phyloP scores from a whole-genome alignment of 2,113 vertebrate species.

The Brevimyrus niger region DNA sequence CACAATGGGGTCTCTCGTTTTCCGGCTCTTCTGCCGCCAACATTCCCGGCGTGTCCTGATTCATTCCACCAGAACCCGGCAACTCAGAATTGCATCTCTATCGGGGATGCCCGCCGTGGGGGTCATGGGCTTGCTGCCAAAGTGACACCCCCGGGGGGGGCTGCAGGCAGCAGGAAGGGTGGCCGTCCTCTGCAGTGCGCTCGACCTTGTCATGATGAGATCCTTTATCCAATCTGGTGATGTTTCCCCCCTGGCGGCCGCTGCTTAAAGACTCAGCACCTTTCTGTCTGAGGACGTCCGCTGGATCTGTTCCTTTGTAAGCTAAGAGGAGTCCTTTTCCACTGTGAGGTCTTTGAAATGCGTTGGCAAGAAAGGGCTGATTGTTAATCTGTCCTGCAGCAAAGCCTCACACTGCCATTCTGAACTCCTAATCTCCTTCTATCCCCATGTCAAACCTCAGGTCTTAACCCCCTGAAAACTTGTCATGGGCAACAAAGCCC shows the following conservation, averaged over 20 bases:
- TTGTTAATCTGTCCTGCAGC: neutral
- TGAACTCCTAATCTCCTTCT: neutral
- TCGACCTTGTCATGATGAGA: neutral
- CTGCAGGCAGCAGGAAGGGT: neutral
- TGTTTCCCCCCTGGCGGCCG: neutral
- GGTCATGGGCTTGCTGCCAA: neutral
- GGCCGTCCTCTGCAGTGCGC: neutral
- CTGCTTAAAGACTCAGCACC: neutral
- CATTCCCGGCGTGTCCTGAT: neutral
- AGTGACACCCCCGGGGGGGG: neutral
- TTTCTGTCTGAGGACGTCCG: neutral
- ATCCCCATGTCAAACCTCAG: neutral
- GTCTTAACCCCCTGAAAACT: neutral
- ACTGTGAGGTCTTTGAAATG: neutral
- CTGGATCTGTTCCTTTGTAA: neutral
- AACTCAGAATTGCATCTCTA: neutral
- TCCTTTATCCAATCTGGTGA: neutral
- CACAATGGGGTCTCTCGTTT: neutral
- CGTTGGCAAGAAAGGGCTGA: neutral
- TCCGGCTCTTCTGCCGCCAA: neutral
- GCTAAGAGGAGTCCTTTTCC: neutral
- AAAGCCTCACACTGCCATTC: neutral
- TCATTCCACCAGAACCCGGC: neutral
- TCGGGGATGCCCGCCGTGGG: neutral
- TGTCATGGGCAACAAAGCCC: neutral